Conservation (phyloP, 2,797 vertebrate genomes). For the Amblyraja radiata region DNA sequence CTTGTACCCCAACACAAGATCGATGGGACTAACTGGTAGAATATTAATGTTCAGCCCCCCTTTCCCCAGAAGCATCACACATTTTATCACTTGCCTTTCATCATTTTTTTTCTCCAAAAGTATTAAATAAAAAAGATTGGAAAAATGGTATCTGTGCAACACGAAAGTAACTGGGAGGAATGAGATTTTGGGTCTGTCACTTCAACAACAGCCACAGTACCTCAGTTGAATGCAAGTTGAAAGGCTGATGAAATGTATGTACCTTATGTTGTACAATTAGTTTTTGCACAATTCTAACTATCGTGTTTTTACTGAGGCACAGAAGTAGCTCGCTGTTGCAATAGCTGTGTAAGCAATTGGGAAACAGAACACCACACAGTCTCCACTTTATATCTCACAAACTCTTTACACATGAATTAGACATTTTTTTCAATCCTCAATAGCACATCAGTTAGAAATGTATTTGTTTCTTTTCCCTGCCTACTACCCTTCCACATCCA, state of each 20-base stretch:
- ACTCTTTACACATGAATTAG: conserved; percentile 10
- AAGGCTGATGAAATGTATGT: background rate
- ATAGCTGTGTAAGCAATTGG: conserved; percentile 1
- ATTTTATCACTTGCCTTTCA: background rate
- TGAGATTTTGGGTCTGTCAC: background rate
- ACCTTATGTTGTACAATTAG: background rate
- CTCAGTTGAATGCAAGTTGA: background rate
- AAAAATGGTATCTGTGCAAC: background rate
- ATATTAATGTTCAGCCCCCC: background rate
- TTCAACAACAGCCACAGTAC: background rate
- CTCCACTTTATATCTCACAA: conserved; percentile 28
- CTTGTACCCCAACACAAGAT: background rate
- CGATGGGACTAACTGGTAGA: background rate
- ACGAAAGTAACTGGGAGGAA: background rate
- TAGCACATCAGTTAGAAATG: conserved; percentile 23
- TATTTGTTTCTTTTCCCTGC: conserved; percentile 17
- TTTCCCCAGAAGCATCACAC: background rate
- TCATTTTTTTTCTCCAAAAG: background rate
- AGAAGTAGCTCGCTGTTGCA: background rate
- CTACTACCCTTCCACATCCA: conserved; percentile 49
- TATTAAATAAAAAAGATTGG: background rate
- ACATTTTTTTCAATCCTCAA: conserved; percentile 9
- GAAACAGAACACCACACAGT: conserved; percentile 17
- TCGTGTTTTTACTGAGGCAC: conserved; percentile 13
- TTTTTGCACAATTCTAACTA: conserved; percentile 14